Base-by-base conservation (phyloP, 2,113 vertebrate species). In the Odobenus rosmarus region DNA sequence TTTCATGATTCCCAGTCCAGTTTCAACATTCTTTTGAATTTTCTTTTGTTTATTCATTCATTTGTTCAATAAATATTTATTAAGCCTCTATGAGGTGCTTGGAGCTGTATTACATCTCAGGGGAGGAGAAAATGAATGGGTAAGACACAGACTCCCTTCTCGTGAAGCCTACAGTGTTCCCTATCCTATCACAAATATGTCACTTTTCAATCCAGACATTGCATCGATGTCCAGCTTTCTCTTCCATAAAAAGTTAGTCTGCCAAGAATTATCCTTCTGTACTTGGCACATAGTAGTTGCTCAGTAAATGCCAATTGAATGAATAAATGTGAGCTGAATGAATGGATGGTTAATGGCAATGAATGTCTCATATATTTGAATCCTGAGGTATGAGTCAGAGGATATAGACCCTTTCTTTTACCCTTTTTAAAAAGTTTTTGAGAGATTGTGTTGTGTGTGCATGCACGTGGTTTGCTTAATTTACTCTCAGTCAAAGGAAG, bases 261-360 rank as follows among this genome's bases (percentile, higher is more conserved):
- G 39, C 90, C 94, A 91, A 88, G 74, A 87, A 31, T 92, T 92
- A 91, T 92, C 92, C 74, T 96, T 94, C 84, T 42, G 84, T 31
- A 13, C 76, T 88, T 93, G 84, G 90, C 90, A 88, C 59, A 82
- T 72, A 67, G 72, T 95, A 97, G 81, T 85, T 97, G 97, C 93
- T 98, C 97, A 97, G 81, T 94, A 96, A 97, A 96, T 96, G 90
- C 93, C 94, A 97, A 19, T 28, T 49, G 87, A 92, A 85, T 59
- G 76, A 76, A 61, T 88, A 84, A 92, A 81, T 76, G 80, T 88
- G 62, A 77, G 23, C 33, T 7, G 26, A 90, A 42, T 21, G 46
- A 95, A 51, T 53, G 49, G 16, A 67, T 24, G 57, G 74, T n/a
- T n/a, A 42, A 61, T 72, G 80, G 39, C 49, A 49, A 49, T 4